These are phyloP conservation scores for Pristionchus entomophagus DNA, from an alignment of 2,888 invertebrate species.

Conservation along the genomic window DNA sequence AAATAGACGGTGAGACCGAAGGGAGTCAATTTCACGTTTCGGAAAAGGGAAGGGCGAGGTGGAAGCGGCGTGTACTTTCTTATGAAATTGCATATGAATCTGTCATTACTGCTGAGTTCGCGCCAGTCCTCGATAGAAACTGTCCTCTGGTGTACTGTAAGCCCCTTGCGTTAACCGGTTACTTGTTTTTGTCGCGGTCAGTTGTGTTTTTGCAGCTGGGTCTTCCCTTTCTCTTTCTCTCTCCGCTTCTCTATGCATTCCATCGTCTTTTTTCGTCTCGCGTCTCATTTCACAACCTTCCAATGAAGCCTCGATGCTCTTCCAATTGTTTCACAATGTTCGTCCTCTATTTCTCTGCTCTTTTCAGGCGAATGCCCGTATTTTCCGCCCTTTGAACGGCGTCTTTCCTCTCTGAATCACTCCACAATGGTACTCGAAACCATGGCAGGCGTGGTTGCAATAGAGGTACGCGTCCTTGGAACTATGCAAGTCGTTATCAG, in stretches of 20 bases:
- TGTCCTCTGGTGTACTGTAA: neutral
- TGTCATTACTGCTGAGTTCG: neutral
- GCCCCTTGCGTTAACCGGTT: neutral
- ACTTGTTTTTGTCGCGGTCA: constrained; percentile 5
- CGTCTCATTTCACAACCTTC: neutral
- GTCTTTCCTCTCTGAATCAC: neutral
- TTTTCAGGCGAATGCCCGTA: neutral
- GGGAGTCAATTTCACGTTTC: constrained; percentile 37
- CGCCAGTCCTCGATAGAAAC: constrained; percentile 6
- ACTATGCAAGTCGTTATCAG: neutral
- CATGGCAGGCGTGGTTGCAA: neutral
- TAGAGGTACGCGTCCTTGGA: neutral
- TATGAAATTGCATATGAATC: neutral
- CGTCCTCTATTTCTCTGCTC: neutral
- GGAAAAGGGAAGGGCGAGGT: neutral
- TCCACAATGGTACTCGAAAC: constrained; percentile 33
- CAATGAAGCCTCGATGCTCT: neutral
- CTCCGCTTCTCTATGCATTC: neutral
- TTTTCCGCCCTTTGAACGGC: neutral
- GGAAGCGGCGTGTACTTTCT: neutral
- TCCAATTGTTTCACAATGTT: constrained; percentile 23
- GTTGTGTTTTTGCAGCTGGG: neutral
- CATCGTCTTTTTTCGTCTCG: neutral
- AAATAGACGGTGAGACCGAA: neutral
- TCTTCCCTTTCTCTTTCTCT: neutral